Percentiles rank a stretch among this genome's conserved stretches.
Conservation (phyloP, 35 echinoderm and acorn worm genomes). For the Diadema setosum region DNA sequence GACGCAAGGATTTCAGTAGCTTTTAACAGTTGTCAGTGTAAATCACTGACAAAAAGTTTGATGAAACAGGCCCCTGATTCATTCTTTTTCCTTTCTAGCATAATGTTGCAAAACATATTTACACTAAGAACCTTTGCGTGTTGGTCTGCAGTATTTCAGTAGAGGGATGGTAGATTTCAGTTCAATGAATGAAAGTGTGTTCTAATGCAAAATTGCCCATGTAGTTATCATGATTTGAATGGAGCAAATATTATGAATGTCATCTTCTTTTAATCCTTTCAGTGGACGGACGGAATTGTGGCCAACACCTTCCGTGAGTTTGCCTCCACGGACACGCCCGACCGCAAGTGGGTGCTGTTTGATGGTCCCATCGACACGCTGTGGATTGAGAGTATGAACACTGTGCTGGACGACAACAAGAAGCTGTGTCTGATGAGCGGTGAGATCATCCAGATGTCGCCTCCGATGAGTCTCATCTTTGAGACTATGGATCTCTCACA, state of each 20-base stretch:
- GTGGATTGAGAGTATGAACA: constrained; percentile 99
- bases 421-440: constrained; percentile 99
- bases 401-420: constrained; percentile 99
- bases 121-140: too few relatives aligned
- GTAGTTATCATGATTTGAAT: too few relatives aligned
- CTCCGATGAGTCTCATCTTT: constrained; percentile 98
- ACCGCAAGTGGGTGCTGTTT: constrained; percentile 99
- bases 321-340: constrained; percentile 97
- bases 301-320: constrained; percentile 99
- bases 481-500: constrained; percentile 98
- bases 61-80: too few relatives aligned
- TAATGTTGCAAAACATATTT: too few relatives aligned
- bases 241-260: background rate
- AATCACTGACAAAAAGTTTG: too few relatives aligned
- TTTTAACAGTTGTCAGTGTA: too few relatives aligned
- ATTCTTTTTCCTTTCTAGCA: too few relatives aligned
- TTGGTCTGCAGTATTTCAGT: too few relatives aligned
- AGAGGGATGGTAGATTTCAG: too few relatives aligned
- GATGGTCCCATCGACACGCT: constrained; percentile 98
- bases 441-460: constrained; percentile 99
- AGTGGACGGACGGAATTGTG: constrained; percentile 99
- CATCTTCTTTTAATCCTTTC: background rate
- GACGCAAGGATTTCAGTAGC: too few relatives aligned
- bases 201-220: too few relatives aligned
- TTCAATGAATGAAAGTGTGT: too few relatives aligned